Base-by-base conservation (phyloP, 1,140 invertebrate genomes). In the Drosophila parabipectinata region DNA sequence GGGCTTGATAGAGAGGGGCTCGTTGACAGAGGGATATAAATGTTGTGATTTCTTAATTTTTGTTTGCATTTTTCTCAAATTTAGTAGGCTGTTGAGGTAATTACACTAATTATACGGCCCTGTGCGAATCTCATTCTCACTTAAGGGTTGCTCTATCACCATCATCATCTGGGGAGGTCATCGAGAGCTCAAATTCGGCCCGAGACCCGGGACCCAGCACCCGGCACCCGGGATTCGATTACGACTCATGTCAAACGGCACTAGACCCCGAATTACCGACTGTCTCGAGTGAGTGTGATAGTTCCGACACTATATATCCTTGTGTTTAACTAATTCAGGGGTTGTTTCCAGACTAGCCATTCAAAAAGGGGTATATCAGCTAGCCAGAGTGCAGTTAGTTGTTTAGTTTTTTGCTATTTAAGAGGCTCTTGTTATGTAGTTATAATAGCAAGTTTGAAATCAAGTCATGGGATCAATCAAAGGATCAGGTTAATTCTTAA, bases 21-120 rank as follows among this genome's bases (percentile, higher is more conserved):
- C 79, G 75, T 82, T 82, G 79, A 82, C 79, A 82, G 87, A 73
- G 79, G 88, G 79, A 87, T 79, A 90, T 90, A 90, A 90, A 90
- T 90, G 87, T 90, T 90, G 88, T 90, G 87, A 90, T 90, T 90
- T 90, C 87, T 90, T 90, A 90, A 90, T 90, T 90, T 90, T 84
- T 90, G 88, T 90, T 90, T 90, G 82, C 81, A 90, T 90, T 90
- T 89, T 90, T 90, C 87, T 83, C 79, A 58, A 87, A 79, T 87
- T 87, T 87, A 83, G 83, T 87, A 83, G 83, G 83, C 83, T 87
- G 83, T 87, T 87, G 84, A 87, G 84, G 79, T 87, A 87, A 87
- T 87, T 87, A 87, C 79, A 79, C 83, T 87, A 87, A 87, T 87
- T 87, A 87, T 87, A 87, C 79, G 61, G 72, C 83, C 48, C 69